Evolutionary conservation across 2,888 invertebrate genomes (phyloP), one percentile per base, ranked within the genome.

Genomic region (Diarsia mendica): DNA sequence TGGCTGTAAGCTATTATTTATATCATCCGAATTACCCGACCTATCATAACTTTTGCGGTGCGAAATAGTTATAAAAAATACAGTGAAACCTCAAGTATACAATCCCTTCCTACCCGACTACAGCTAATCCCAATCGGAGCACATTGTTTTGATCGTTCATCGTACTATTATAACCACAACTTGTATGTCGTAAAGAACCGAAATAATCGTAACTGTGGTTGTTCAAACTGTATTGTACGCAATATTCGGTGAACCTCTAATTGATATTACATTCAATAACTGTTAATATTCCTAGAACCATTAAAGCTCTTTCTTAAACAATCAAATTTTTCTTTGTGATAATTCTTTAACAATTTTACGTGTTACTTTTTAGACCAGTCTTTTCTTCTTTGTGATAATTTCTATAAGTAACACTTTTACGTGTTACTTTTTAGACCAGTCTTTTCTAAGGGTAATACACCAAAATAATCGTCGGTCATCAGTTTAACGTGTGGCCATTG

Each of bases 141-240:
- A 23, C 55, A 55, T 23, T 55, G 55, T 55, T 58, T 58, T 28
- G 55, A 58, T 58, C 23, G 3, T 58, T 28, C 6, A 55, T 55
- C 23, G 55, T 15, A 55, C 23, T 28, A 55, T 15, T 23, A 58
- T 15, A 49, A 55, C 20, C 64, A 64, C 44, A 23, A 18, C 15
- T 63, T 51, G 72, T 63, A 18, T 2, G 44, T 33, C 44, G n/a
- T 77, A 79, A 70, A 70, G 61, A 70, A 78, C 53, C 20, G 48
- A 78, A 63, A 49, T 49, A 0, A 46, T 79, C 49, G 55, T 58
- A 46, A 11, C 49, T 23, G 77, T 6, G 77, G 63, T 55, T 13
- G 3, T n/a, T 55, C 23, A 23, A 23, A 33, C 44, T 33, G 49
- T 64, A 28, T 46, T 46, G 33, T 33, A 13, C 18, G 8, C 6